Evolutionary conservation across 2,888 invertebrate species (phyloP).

Genomic region (Griposia aprilina): DNA sequence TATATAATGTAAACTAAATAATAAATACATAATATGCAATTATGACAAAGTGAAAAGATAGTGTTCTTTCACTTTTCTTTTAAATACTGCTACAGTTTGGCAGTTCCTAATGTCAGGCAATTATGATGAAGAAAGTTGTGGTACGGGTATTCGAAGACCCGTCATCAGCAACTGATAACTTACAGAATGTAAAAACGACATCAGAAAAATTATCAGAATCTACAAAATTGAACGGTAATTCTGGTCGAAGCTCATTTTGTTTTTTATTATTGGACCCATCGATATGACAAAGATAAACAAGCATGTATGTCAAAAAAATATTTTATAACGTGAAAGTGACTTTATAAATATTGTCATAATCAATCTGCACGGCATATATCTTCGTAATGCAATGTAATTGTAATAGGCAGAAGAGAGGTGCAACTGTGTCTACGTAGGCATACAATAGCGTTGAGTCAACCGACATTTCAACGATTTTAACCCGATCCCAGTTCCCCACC

Average conservation of each 20-base stretch:
- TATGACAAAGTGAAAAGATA: too few relatives aligned
- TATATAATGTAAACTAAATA: too few relatives aligned
- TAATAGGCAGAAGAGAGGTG: neutral
- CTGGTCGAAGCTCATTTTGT: neutral
- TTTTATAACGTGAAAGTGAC: too few relatives aligned
- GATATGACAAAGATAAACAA: neutral
- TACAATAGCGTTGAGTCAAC: neutral
- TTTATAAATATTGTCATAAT: neutral
- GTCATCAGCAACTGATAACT: neutral
- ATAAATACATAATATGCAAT: too few relatives aligned
- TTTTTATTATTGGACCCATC: neutral
- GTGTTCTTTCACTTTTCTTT: too few relatives aligned
- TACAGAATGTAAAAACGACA: neutral
- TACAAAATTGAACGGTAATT: neutral
- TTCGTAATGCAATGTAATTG: neutral
- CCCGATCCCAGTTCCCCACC: too few relatives aligned
- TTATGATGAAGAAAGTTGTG: neutral
- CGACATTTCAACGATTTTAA: neutral
- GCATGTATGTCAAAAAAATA: neutral
- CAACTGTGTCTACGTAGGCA: too few relatives aligned
- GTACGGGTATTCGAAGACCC: neutral
- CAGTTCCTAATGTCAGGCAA: too few relatives aligned
- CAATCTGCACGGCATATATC: neutral
- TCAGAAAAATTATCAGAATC: neutral
- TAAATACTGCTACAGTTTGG: too few relatives aligned